A percentile compares a stretch with the other conserved stretches of the same genome.
Evolutionary conservation across 2,888 invertebrate species (phyloP).

Genomic region (Ligdia adustata): DNA sequence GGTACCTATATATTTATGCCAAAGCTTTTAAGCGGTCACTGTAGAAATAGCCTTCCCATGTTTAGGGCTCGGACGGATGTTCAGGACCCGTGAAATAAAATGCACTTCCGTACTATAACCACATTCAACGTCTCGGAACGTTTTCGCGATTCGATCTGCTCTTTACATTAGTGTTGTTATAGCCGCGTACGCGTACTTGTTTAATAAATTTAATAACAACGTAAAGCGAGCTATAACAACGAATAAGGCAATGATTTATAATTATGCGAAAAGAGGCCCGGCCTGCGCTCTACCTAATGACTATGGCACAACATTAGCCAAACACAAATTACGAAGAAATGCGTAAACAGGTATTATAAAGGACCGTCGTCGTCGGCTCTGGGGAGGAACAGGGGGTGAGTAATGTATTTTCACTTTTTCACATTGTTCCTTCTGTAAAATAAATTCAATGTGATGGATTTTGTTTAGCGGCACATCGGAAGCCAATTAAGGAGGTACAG

Average conservation of each 20-base stretch:
- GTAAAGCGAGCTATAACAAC: constrained; percentile 53
- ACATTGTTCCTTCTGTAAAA: constrained; percentile 42
- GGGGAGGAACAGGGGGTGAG: constrained; percentile 43
- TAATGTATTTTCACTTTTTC: constrained; percentile 49
- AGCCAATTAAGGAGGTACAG: constrained; percentile 31
- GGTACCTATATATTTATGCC: too few species aligned
- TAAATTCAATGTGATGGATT: constrained; percentile 22
- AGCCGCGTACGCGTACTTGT: constrained; percentile 24
- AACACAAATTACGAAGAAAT: constrained; percentile 76
- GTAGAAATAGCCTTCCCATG: too few species aligned
- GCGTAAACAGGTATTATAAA: constrained; percentile 75
- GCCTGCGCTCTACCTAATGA: constrained; percentile 66
- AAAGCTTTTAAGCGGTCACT: constrained; percentile 38
- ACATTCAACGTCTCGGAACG: constrained; percentile 29
- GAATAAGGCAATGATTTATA: constrained; percentile 74
- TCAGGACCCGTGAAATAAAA: constrained; percentile 49
- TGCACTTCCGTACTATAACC: constrained; percentile 40
- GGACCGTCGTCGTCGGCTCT: constrained; percentile 63
- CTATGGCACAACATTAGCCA: constrained; percentile 73
- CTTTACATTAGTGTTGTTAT: constrained; percentile 22
- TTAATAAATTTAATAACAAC: constrained; percentile 41
- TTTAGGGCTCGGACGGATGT: constrained; percentile 40
- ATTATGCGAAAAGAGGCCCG: constrained; percentile 62
- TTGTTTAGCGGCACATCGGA: constrained; percentile 17
- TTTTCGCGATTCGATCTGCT: constrained; percentile 28